Evolutionary conservation across 2,797 vertebrate species (phyloP), one percentile per base, ranked within the genome.

Genomic region (Coracias cyanogaster): DNA sequence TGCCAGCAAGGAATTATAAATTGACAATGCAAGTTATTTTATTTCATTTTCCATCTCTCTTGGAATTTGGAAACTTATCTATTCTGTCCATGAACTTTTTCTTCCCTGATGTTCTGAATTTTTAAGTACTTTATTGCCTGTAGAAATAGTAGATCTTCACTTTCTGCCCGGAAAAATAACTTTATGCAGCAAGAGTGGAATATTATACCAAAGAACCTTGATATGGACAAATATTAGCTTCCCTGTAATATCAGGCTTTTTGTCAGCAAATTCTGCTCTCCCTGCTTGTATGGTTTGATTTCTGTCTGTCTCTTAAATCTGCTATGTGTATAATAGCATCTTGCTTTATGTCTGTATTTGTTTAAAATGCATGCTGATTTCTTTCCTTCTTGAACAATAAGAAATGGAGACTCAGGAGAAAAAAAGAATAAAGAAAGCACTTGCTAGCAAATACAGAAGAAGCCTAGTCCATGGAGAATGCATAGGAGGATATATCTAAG

Each of bases 1-100:
- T 93, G 33, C 86, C 78, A 87, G 78, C 82, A 87, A 95, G 41
- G 86, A 93, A 92, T 93, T 93, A 78, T 41, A 74, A 85, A 93
- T 92, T 85, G 81, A 49, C 81, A 87, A 15, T 74, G 45, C 33
- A 78, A 91, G 67, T 87, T 73, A 78, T 61, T 96, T 86, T 87
- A 52, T 89, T 96, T 91, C 58, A 55, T 88, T 93, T 95, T 89
- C 71, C 52, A 71, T 80, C 61, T 94, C 89, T 69, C 90, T 73
- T 87, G 86, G 61, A 95, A 71, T 95, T 94, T 87, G 57, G 45
- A 80, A 93, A 61, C 71, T 7, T 82, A 41, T 80, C 81, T 92
- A 3, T 89, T 94, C 78, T 93, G 67, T 64, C 93, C 67, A 8
- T 64, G 64, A 89, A 58, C 55, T 51, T 93, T 76, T 89, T 74